phyloP scores from a whole-genome alignment of 2,888 invertebrate species.

The Tachina lurida region DNA sequence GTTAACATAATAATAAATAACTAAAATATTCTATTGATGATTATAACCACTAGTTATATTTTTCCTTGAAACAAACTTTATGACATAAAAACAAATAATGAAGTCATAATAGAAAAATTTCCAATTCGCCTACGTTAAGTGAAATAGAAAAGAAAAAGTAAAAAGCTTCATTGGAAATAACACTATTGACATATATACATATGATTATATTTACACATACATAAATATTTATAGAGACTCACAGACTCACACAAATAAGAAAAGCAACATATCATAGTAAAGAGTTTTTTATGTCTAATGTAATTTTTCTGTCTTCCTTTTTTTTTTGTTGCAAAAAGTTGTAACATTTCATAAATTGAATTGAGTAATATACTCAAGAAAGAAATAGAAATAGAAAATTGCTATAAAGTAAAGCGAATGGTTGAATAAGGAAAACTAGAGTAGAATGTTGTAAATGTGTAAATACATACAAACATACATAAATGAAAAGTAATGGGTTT shows the following conservation, averaged over 20 bases:
- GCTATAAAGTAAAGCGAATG: background rate
- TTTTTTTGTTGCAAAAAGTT: constrained; percentile 35
- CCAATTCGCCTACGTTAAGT: constrained; percentile 48
- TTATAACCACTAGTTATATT: too few relatives aligned
- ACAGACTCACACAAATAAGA: constrained; percentile 53
- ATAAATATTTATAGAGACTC: constrained; percentile 74
- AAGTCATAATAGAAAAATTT: constrained; percentile 25
- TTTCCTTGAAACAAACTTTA: background rate
- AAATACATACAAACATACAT: too few relatives aligned
- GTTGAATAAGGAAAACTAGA: constrained; percentile 26
- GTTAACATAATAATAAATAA: too few relatives aligned
- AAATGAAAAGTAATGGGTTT: constrained; percentile 62
- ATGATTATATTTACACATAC: constrained; percentile 5
- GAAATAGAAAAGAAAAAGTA: constrained; percentile 53
- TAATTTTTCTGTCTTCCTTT: constrained; percentile 10
- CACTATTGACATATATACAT: constrained; percentile 80
- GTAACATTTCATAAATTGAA: constrained; percentile 60
- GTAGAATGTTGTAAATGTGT: constrained; percentile 20
- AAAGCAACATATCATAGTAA: constrained; percentile 38
- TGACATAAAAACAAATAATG: background rate
- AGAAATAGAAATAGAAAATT: constrained; percentile 55
- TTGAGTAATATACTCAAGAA: background rate
- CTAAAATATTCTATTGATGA: too few relatives aligned
- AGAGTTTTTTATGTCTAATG: constrained; percentile 22
- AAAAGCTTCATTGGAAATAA: constrained; percentile 79